phyloP scores from a whole-genome alignment of 2,113 vertebrate species.

The Vicugna pacos region DNA sequence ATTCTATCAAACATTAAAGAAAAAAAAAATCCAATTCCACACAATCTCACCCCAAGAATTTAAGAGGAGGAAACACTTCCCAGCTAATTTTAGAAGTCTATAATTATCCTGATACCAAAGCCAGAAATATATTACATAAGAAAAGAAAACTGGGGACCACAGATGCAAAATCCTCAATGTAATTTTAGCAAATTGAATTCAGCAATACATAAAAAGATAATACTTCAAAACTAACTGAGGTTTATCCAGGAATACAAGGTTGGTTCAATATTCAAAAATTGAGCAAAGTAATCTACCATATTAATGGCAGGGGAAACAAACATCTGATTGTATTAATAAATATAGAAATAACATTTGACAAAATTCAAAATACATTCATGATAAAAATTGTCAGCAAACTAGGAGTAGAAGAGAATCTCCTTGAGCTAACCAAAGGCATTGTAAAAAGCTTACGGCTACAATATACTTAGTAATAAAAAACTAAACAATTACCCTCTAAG shows the following conservation, averaged over 20 bases:
- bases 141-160: not conserved
- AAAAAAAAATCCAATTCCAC: not conserved
- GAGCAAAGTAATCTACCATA: not conserved
- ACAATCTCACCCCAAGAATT: not conserved
- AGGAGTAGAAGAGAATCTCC: not conserved
- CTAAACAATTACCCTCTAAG: not conserved
- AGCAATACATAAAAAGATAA: not conserved
- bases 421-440: not conserved
- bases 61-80: not conserved
- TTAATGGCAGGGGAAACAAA: not conserved
- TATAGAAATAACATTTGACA: not conserved
- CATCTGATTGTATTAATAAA: not conserved
- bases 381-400: constrained; percentile 12
- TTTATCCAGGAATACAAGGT: not conserved
- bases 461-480: not conserved
- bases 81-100: not conserved
- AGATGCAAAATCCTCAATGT: constrained; percentile 18
- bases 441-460: not conserved
- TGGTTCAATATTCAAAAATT: not conserved
- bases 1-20: not conserved
- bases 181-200: not conserved
- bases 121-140: not conserved
- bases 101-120: not conserved
- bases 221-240: not conserved
- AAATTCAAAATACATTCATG: not conserved